Percentiles rank a stretch among this genome's conserved stretches.
Conservation (phyloP, 2,797 vertebrate genomes). For the Acrocephalus scirpaceus region DNA sequence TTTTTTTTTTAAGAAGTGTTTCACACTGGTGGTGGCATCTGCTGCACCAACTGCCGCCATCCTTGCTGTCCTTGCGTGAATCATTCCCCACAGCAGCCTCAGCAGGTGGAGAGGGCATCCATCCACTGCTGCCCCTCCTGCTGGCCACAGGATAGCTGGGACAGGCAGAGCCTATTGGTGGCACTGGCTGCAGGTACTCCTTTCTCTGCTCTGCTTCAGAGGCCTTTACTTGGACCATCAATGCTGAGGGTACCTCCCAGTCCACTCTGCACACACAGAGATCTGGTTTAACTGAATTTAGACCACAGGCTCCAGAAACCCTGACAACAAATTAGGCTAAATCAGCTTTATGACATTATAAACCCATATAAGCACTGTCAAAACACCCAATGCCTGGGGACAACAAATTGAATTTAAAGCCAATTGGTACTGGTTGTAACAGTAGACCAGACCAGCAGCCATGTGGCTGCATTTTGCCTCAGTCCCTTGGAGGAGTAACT, state of each 20-base stretch:
- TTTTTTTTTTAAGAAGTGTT: background rate
- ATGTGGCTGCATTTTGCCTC: background rate
- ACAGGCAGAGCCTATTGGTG: fast-evolving
- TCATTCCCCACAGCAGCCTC: background rate
- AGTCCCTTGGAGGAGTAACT: background rate
- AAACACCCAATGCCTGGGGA: background rate
- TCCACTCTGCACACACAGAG: background rate
- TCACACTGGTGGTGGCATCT: background rate
- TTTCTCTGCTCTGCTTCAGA: background rate
- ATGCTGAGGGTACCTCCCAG: background rate
- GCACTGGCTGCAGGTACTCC: background rate
- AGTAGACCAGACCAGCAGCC: background rate
- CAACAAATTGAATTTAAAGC: slow-evolving; percentile 1
- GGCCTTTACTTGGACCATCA: background rate
- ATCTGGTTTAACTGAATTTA: background rate
- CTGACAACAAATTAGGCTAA: slow-evolving; percentile 4
- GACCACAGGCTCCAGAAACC: background rate
- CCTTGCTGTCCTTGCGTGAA: fast-evolving
- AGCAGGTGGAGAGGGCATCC: background rate
- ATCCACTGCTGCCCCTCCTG: background rate
- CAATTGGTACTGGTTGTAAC: background rate
- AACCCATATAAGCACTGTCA: background rate
- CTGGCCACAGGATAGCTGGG: fast-evolving
- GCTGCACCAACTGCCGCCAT: fast-evolving
- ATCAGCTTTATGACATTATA: slow-evolving; percentile 4